A percentile compares a stretch with the other conserved stretches of the same genome.
phyloP scores from a whole-genome alignment of 2,888 invertebrate species.

The Sphecodes monilicornis region DNA sequence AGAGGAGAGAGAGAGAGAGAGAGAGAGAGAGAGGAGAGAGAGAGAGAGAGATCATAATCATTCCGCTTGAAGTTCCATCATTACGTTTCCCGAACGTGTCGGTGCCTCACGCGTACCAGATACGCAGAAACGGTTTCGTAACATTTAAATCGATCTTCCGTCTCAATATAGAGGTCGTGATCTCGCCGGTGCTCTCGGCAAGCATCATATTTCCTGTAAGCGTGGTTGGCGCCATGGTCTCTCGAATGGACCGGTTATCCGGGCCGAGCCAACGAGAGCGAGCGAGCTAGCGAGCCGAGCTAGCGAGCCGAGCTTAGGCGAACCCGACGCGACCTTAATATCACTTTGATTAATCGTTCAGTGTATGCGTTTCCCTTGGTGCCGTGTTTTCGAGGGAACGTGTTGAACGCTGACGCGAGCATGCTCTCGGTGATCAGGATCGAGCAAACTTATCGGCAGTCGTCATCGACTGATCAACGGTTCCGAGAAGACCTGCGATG shows the following conservation, averaged over 20 bases:
- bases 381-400: conserved; percentile 46
- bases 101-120: conserved; percentile 31
- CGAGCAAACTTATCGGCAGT: conserved; percentile 31
- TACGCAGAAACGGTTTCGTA: conserved; percentile 39
- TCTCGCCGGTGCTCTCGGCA: conserved; percentile 39
- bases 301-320: conserved; percentile 28
- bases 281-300: not conserved
- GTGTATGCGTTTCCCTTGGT: conserved; percentile 58
- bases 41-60: not conserved
- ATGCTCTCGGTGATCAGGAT: not conserved
- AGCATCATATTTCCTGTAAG: conserved; percentile 49
- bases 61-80: conserved; percentile 30
- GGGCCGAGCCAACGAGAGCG: not conserved
- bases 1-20: no score
- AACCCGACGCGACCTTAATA: conserved; percentile 64
- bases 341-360: conserved; percentile 61
- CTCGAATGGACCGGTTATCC: conserved; percentile 58
- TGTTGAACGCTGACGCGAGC: conserved; percentile 43
- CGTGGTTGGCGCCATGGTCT: conserved; percentile 59
- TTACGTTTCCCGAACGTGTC: conserved; percentile 32
- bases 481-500: conserved; percentile 17
- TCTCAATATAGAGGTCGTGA: conserved; percentile 50
- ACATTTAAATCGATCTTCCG: conserved; percentile 56
- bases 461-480: conserved; percentile 39
- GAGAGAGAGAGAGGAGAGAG: no score